phyloP scores from a whole-genome alignment of 2,888 invertebrate species.

The Cistogaster globosa region DNA sequence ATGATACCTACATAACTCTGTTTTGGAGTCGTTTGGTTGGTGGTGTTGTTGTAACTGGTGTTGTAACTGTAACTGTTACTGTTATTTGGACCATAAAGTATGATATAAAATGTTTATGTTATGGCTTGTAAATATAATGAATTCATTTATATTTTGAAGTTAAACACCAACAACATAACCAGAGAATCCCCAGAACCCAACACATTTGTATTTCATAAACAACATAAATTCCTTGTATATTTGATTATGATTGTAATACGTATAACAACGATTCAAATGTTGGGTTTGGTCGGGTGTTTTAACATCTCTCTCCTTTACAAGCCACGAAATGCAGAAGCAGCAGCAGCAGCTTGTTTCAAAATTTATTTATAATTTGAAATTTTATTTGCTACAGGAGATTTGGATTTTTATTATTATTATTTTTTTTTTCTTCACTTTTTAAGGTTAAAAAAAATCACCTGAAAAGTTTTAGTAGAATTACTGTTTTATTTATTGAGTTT shows the following conservation, averaged over 20 bases:
- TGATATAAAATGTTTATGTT: conserved; percentile 68
- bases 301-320: background rate
- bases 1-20: background rate
- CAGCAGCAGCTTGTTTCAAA: conserved; percentile 58
- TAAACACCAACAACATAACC: conserved; percentile 22
- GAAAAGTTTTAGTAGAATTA: background rate
- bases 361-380: conserved; percentile 70
- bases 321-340: conserved; percentile 20
- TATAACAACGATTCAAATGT: conserved; percentile 14
- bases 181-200: conserved; percentile 39
- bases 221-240: conserved; percentile 28
- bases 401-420: conserved; percentile 21
- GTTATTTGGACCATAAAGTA: conserved; percentile 48
- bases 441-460: background rate
- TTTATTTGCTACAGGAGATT: conserved; percentile 55
- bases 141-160: conserved; percentile 55
- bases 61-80: conserved; percentile 24
- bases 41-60: background rate
- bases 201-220: conserved; percentile 29
- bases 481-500: conserved; percentile 38
- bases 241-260: conserved; percentile 42
- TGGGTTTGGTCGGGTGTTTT: background rate
- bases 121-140: conserved; percentile 66
- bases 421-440: conserved; percentile 12
- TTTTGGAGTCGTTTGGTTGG: background rate